Percentiles rank a stretch among this genome's conserved stretches.
Conservation (phyloP, 2,888 invertebrate genomes). For the Tetranychus truncatus region DNA sequence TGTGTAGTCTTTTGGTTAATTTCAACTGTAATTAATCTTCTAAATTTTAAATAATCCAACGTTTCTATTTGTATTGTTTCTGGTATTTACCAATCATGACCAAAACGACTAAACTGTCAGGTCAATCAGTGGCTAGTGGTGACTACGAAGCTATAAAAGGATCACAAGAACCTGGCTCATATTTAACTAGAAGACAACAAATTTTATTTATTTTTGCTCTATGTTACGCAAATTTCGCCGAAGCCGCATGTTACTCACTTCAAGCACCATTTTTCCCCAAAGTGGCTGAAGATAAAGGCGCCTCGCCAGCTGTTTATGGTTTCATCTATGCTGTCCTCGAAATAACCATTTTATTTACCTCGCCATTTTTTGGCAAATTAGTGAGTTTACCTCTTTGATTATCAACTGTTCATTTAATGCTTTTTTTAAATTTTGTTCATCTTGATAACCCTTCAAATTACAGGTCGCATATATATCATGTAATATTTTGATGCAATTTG, state of each 20-base stretch:
- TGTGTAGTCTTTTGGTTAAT: not conserved
- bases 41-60: not conserved
- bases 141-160: not conserved
- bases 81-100: not conserved
- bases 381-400: constrained; percentile 30
- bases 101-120: not conserved
- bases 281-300: constrained; percentile 59
- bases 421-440: not conserved
- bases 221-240: not conserved
- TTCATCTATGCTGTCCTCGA: constrained; percentile 72
- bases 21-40: not conserved
- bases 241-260: constrained; percentile 31
- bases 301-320: constrained; percentile 45
- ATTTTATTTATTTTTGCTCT: not conserved
- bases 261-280: constrained; percentile 68
- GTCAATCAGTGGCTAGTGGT: not conserved
- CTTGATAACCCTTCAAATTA: not conserved
- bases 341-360: constrained; percentile 57
- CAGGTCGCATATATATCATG: constrained; percentile 31
- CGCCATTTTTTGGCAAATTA: constrained; percentile 61
- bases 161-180: not conserved
- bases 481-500: constrained; percentile 58
- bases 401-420: not conserved
- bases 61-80: not conserved
- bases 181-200: not conserved